Conservation (phyloP, 2,888 invertebrate species). For the Ormyrus thymus region DNA sequence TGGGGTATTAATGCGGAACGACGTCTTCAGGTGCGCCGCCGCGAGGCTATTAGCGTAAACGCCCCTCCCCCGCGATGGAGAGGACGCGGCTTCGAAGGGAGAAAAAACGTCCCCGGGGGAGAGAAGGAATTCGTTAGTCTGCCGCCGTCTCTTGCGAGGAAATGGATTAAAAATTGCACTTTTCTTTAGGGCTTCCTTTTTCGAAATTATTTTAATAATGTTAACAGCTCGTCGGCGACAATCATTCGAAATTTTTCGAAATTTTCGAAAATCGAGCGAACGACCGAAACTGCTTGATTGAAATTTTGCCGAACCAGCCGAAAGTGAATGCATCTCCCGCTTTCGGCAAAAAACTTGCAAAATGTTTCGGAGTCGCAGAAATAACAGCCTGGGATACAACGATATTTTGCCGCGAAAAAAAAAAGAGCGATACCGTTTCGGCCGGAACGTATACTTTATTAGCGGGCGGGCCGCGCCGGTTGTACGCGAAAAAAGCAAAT, state of each 20-base stretch:
- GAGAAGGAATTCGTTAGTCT: slow-evolving; percentile 32
- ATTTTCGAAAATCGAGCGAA: no score
- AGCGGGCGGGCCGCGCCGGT: neutral
- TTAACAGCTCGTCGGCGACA: no score
- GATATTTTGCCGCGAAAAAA: neutral
- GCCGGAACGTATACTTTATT: slow-evolving; percentile 9
- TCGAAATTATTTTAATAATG: no score
- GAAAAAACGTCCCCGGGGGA: neutral
- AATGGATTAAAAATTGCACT: no score
- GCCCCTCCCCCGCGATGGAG: neutral
- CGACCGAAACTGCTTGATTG: no score
- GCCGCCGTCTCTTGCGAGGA: neutral
- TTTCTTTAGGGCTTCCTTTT: no score
- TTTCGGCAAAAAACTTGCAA: no score
- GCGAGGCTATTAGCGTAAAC: slow-evolving; percentile 34
- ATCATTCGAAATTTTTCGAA: no score
- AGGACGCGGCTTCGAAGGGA: neutral
- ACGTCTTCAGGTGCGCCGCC: slow-evolving; percentile 29
- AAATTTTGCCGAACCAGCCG: no score
- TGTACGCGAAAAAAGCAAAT: slow-evolving; percentile 7
- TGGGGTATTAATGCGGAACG: slow-evolving; percentile 43
- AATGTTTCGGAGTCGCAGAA: no score
- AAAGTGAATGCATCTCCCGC: no score
- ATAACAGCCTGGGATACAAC: neutral
- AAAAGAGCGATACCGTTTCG: neutral